These are phyloP conservation scores for Volucella inanis DNA, from an alignment of 2,888 invertebrate genomes.

Conservation along the genomic window DNA sequence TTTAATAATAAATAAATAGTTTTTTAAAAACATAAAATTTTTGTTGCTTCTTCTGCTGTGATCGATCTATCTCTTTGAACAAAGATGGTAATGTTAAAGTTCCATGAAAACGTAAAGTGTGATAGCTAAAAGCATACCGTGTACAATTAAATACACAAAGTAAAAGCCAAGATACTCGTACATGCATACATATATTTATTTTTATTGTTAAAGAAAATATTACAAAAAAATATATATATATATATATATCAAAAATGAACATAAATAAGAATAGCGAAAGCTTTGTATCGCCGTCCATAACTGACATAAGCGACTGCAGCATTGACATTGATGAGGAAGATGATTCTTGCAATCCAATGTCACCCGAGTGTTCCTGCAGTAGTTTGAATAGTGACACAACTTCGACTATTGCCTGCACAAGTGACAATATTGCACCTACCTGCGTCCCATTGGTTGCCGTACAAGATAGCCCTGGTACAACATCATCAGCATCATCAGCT, in stretches of 20 bases:
- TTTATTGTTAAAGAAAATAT: constrained; percentile 6
- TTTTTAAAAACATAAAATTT: constrained; percentile 14
- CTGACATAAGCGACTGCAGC: constrained; percentile 79
- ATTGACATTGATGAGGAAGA: constrained; percentile 80
- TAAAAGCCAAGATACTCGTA: too few relatives aligned
- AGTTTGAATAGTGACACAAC: constrained; percentile 75
- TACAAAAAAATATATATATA: constrained; percentile 17
- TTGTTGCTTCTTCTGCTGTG: constrained; percentile 43
- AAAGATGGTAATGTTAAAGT: constrained; percentile 22
- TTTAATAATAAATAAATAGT: background rate
- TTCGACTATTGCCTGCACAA: constrained; percentile 73
- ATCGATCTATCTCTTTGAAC: constrained; percentile 23
- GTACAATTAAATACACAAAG: constrained; percentile 46
- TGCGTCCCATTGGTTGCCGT: constrained; percentile 74
- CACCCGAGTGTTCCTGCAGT: constrained; percentile 75
- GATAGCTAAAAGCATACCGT: constrained; percentile 56
- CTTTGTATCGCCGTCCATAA: constrained; percentile 75
- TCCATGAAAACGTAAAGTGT: constrained; percentile 54
- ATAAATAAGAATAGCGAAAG: constrained; percentile 64
- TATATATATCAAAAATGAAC: constrained; percentile 57
- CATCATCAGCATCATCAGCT: constrained; percentile 35
- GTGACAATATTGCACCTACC: constrained; percentile 73
- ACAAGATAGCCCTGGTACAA: constrained; percentile 76
- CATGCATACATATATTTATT: constrained; percentile 15
- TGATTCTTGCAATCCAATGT: constrained; percentile 74